Conservation (phyloP, 2,797 vertebrate species). For the Phrynocephalus forsythii region DNA sequence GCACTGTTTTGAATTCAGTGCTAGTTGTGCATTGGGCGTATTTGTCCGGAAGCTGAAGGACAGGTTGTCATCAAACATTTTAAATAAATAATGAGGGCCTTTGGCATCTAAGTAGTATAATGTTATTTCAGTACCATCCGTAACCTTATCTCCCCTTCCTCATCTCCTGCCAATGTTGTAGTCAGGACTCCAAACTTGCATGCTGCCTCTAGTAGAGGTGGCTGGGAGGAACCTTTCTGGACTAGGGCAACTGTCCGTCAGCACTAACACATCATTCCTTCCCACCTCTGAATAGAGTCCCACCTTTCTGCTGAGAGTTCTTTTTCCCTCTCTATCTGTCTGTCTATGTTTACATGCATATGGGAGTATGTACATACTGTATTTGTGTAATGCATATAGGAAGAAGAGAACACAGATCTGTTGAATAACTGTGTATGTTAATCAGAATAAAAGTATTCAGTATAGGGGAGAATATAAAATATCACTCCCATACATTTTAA, state of each 20-base stretch:
- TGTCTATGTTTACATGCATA: too few species aligned
- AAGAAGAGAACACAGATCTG: background rate
- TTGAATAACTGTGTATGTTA: background rate
- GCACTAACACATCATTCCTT: too few species aligned
- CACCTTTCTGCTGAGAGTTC: too few species aligned
- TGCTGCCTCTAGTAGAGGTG: too few species aligned
- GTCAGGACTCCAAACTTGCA: too few species aligned
- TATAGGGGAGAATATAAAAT: background rate
- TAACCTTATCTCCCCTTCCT: background rate
- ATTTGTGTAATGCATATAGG: too few species aligned
- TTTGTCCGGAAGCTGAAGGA: background rate
- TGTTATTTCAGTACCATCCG: background rate
- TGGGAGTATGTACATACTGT: too few species aligned
- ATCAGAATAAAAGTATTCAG: background rate
- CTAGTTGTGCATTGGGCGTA: background rate
- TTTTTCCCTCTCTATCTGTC: too few species aligned
- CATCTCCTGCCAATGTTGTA: background rate
- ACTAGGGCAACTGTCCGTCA: too few species aligned
- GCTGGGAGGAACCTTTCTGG: too few species aligned
- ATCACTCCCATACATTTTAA: background rate
- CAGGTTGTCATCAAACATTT: background rate
- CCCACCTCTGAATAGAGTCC: too few species aligned
- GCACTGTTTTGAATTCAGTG: background rate
- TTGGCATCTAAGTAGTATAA: too few species aligned
- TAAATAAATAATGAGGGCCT: background rate